Evolutionary conservation across 2,113 vertebrate species (phyloP).

Genomic region (Megaceryle torquata): DNA sequence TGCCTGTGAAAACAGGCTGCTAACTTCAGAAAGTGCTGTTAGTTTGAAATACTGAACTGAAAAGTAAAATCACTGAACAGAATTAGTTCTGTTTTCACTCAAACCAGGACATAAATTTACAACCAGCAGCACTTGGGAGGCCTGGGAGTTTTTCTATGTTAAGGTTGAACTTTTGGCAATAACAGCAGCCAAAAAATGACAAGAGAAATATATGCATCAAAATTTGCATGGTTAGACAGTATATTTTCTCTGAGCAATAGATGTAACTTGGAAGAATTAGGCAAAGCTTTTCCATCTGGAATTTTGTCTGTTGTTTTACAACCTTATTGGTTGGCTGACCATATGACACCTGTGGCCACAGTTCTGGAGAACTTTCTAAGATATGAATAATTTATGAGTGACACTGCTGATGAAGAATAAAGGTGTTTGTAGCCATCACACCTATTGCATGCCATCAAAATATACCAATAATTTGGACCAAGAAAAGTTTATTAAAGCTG

Average conservation of each 20-base stretch:
- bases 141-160: neutral
- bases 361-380: neutral
- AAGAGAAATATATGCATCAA: neutral
- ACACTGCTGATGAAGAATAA: neutral
- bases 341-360: neutral
- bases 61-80: too few species aligned
- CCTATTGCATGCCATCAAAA: neutral
- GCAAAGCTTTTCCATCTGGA: neutral
- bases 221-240: neutral
- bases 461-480: neutral
- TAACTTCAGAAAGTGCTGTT: too few species aligned
- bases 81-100: too few species aligned
- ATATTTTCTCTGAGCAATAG: neutral
- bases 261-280: neutral
- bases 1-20: too few species aligned
- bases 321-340: fast-evolving
- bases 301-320: neutral
- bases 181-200: neutral
- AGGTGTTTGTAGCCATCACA: neutral
- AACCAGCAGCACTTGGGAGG: neutral
- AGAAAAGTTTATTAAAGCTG: neutral
- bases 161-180: neutral
- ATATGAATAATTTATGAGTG: neutral
- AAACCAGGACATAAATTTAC: neutral
- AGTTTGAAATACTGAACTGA: too few species aligned